Evolutionary conservation across 2,888 invertebrate genomes (phyloP), one percentile per base, ranked within the genome.

Genomic region (Balanococcus diminutus): DNA sequence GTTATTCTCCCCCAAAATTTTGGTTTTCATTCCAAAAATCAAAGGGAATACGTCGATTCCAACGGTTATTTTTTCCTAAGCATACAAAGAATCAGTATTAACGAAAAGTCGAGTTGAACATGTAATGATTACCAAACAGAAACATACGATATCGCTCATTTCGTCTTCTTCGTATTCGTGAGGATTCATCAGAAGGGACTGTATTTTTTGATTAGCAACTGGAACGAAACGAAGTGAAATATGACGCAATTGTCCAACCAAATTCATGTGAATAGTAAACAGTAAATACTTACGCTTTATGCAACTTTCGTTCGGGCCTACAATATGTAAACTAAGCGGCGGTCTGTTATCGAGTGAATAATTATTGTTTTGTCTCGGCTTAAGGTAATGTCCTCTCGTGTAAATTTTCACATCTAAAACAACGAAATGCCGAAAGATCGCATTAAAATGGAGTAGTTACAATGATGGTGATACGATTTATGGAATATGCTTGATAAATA

Each of bases 21-120:
- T 93, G 88, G 93, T 93, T 89, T 94, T 93, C 88, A 95, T 92
- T 90, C 95, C 94, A 90, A 95, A 95, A 87, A 93, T 92, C 87
- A 93, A 92, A 36, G 95, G 94, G 84, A 94, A 93, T 91, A 94
- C 93, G 89, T 95, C 95, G 88, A 95, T 91, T 61, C 95, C 95
- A 88, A 95, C 92, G 88, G 93, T 93, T 88, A 96, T 92, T 90
- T 95, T 95, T 90, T 95, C 95, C 90, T 92, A 90, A 87, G 86
- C 46, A 39, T 31, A 8, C 56, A n/a, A 51, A 79, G 22, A 19
- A 46, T 46, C 14, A 22, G 9, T 22, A 8, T 14, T 72, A 86
- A 61, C 14, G 61, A 32, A 36, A 25, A 86, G n/a, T n/a, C n/a
- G n/a, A n/a, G n/a, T n/a, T 39, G 22, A 46, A 51, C 19, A 4